Base-by-base conservation (phyloP, 2,797 vertebrate species). In the Schizothorax lantsangensis region DNA sequence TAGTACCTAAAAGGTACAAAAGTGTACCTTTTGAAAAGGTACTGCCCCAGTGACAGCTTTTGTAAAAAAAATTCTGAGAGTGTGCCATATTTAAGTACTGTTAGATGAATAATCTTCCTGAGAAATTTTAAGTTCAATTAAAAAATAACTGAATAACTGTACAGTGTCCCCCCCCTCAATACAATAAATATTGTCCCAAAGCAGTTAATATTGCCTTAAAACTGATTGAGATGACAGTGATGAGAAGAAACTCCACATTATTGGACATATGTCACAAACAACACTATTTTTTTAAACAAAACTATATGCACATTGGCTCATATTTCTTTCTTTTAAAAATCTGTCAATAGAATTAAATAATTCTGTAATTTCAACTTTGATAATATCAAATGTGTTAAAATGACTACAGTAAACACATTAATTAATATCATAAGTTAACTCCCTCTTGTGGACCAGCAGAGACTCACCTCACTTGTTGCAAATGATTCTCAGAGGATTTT, bases 401-500 rank as follows among this genome's bases (percentile, higher is more conserved):
- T 64, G 12, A 30, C 26, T 64, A 5, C 11, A 30, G 26, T 30
- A 15, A 30, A 66, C 62, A 33, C n/a, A 23, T 66, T 3, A 17
- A 33, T 33, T 66, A 15, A 7, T 33, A 33, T 33, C 14, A 3
- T 66, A 8, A 33, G 64, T 33, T 66, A 33, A 33, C 14, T 49
- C 47, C 47, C 47, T 49, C 49, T 17, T 17, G 15, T 17, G 17
- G 9, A 75, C 30, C 30, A 66, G 11, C 9, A 77, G 10, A 12
- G 11, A 78, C 66, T 19, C 21, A 26, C 38, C 43, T 54, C 30
- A 68, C 23, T 54, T 36, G n/a, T 38, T 36, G 21, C 21, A 78
- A 78, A 38, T 15, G 52, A n/a, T 38, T 38, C 33, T 78, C 33
- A 57, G 75, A 57, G 75, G 33, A 78, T 57, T 57, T 57, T 57